Percentiles rank a stretch among this genome's conserved stretches.
phyloP scores from a whole-genome alignment of 1,140 invertebrate species.

The Andrena cerasifolii region DNA sequence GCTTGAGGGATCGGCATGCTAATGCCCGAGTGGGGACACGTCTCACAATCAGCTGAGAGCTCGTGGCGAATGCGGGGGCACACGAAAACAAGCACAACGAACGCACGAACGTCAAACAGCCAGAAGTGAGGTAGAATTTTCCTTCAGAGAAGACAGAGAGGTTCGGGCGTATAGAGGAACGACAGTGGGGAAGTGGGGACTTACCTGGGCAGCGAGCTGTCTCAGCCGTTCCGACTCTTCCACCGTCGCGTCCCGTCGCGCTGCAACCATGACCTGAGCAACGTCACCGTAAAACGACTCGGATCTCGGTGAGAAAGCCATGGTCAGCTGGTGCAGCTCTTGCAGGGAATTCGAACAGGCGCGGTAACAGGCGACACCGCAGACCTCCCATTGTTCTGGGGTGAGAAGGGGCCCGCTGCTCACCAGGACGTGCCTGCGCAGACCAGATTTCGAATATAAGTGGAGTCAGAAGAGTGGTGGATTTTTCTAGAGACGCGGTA shows the following conservation, averaged over 20 bases:
- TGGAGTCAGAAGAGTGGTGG: no score
- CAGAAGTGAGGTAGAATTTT: conserved; percentile 29
- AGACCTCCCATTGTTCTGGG: conserved; percentile 92
- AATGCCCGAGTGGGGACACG: background rate
- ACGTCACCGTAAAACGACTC: conserved; percentile 96
- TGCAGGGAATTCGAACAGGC: conserved; percentile 92
- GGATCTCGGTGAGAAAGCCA: conserved; percentile 93
- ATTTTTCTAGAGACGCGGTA: no score
- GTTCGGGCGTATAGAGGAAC: background rate
- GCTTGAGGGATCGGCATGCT: no score
- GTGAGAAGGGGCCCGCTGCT: conserved; percentile 91
- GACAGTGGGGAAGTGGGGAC: conserved; percentile 29
- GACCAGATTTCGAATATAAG: background rate
- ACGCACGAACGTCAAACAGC: conserved; percentile 60
- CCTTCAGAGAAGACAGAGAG: conserved; percentile 13
- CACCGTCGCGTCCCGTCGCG: conserved; percentile 91
- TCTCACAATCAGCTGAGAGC: conserved; percentile 14
- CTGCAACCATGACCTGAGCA: conserved; percentile 96
- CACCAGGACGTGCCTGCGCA: conserved; percentile 89
- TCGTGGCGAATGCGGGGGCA: conserved; percentile 48
- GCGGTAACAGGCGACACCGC: conserved; percentile 89
- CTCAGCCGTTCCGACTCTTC: conserved; percentile 91
- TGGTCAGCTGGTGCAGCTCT: conserved; percentile 92
- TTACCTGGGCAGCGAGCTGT: conserved; percentile 92
- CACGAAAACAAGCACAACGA: conserved; percentile 65